Percentiles rank a stretch among this genome's conserved stretches.
These are phyloP conservation scores for Argyresthia goedartella DNA, from an alignment of 2,888 invertebrate genomes.

Conservation along the genomic window DNA sequence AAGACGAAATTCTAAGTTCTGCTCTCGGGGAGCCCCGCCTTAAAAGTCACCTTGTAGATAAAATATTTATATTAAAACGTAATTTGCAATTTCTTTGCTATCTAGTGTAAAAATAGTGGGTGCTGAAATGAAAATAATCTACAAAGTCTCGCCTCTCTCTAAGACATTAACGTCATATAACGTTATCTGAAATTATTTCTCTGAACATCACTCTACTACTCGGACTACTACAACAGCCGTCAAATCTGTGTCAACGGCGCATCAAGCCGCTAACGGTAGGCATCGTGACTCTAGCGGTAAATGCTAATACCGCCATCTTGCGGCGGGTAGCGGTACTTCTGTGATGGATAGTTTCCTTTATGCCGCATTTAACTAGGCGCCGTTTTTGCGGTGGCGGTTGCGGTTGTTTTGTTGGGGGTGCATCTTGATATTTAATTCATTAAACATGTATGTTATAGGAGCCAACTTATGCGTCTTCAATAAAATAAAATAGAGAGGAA, in stretches of 20 bases:
- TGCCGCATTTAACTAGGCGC: slow-evolving; percentile 36
- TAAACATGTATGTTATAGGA: background rate
- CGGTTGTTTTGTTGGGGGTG: background rate
- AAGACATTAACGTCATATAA: too few relatives aligned
- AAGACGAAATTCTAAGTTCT: too few relatives aligned
- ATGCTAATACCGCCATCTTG: slow-evolving; percentile 50
- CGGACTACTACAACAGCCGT: too few relatives aligned
- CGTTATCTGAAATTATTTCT: too few relatives aligned
- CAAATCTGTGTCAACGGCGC: slow-evolving; percentile 40
- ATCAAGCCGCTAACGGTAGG: slow-evolving; percentile 28
- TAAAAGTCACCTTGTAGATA: too few relatives aligned
- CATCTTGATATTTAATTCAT: background rate
- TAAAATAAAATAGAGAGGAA: background rate
- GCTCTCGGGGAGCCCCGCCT: too few relatives aligned
- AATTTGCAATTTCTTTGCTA: too few relatives aligned
- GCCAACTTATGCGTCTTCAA: background rate
- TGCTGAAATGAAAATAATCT: too few relatives aligned
- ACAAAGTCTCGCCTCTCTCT: too few relatives aligned
- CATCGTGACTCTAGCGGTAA: slow-evolving; percentile 18
- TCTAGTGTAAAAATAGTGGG: too few relatives aligned
- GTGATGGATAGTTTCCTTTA: slow-evolving; percentile 27
- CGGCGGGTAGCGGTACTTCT: slow-evolving; percentile 51
- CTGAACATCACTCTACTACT: too few relatives aligned
- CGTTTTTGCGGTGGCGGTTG: slow-evolving; percentile 18
- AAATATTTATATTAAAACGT: too few relatives aligned